phyloP scores from a whole-genome alignment of 2,113 vertebrate species.

The Myrmecophaga tridactyla region DNA sequence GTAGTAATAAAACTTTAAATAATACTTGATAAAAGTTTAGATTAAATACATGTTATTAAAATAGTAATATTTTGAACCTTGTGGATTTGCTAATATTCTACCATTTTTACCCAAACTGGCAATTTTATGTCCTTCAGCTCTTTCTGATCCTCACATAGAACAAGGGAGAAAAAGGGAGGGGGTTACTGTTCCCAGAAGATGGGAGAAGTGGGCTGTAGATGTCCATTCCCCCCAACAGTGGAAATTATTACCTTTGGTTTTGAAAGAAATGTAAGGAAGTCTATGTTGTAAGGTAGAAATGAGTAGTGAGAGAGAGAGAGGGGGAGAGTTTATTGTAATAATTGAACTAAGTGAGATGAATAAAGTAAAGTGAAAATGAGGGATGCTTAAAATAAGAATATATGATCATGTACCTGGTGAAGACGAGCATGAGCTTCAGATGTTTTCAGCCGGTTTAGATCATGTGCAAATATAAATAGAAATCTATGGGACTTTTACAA shows the following conservation, averaged over 20 bases:
- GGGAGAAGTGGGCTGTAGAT: background rate
- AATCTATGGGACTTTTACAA: background rate
- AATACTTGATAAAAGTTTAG: background rate
- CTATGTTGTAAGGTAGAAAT: background rate
- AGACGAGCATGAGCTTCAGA: background rate
- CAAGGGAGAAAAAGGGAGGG: background rate
- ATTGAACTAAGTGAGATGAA: background rate
- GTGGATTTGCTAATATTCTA: background rate
- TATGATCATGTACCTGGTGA: background rate
- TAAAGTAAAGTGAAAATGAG: background rate
- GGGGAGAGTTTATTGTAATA: background rate
- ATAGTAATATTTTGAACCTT: background rate
- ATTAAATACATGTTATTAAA: background rate
- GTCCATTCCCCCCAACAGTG: too few relatives aligned
- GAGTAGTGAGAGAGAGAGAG: accelerated
- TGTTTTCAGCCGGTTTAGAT: background rate
- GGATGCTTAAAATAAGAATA: background rate
- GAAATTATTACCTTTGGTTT: too few relatives aligned
- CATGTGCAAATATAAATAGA: background rate
- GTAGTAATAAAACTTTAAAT: background rate
- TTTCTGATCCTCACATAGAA: background rate
- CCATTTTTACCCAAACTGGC: background rate
- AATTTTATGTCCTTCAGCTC: background rate
- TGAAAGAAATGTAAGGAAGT: background rate
- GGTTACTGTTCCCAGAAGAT: background rate